phyloP scores from a whole-genome alignment of 2,113 vertebrate genomes.

The Sylvicapra grimmia region DNA sequence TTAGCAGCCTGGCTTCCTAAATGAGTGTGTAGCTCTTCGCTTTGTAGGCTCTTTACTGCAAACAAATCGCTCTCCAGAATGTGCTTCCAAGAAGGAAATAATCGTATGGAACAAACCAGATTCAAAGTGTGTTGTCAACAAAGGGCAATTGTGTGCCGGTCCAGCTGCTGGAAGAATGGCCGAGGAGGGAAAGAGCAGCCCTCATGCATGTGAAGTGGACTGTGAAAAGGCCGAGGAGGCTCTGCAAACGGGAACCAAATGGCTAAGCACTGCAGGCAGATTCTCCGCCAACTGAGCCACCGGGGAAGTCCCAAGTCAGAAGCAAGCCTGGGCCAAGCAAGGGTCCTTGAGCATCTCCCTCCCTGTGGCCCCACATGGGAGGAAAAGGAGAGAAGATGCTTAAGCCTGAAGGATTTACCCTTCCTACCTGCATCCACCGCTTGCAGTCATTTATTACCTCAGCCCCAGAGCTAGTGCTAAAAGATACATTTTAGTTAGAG shows the following conservation, averaged over 20 bases:
- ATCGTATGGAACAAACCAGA: neutral
- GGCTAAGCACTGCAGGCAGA: neutral
- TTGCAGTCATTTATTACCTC: neutral
- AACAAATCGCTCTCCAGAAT: slow-evolving; percentile 32
- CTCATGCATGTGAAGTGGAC: neutral
- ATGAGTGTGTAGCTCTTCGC: neutral
- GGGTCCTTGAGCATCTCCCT: neutral
- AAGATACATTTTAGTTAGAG: slow-evolving; percentile 5
- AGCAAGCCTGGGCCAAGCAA: neutral
- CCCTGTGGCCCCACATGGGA: neutral
- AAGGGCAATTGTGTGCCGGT: slow-evolving; percentile 7
- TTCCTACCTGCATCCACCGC: neutral
- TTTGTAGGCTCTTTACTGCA: slow-evolving; percentile 14
- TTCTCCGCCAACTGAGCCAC: neutral
- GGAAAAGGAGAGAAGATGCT: neutral
- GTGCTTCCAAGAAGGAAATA: slow-evolving; percentile 7
- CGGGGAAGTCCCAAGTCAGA: neutral
- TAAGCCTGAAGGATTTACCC: neutral
- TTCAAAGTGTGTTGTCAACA: slow-evolving; percentile 30
- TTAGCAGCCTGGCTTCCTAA: slow-evolving; percentile 4
- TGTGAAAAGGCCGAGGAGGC: neutral
- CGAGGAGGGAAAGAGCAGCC: neutral
- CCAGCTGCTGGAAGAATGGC: neutral
- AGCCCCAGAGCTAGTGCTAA: neutral
- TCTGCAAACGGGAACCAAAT: neutral